Evolutionary conservation across 1,140 invertebrate species (phyloP), one percentile per base, ranked within the genome.

Genomic region (Drosophila paulistorum): DNA sequence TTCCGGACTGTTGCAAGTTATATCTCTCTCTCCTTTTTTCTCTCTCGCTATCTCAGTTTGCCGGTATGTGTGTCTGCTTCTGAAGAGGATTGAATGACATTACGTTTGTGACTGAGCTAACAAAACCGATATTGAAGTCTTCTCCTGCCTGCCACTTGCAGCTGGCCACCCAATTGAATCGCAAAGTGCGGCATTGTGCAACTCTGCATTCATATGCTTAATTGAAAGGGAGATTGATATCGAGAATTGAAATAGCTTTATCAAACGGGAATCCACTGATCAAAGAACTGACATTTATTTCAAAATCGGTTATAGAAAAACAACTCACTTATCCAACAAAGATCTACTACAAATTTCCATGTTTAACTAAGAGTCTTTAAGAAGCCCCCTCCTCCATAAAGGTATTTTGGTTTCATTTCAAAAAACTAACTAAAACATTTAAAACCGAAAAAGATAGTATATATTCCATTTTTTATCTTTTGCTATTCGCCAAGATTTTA

Each of bases 161-260:
- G 39, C 37, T 62, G 39, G 60, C 11, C 60, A 62, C 39, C 42
- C 37, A 62, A 62, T 62, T 45, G 60, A 45, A 45, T 45, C 60
- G 37, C 33, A 26, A 14, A 20, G 39, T 62, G 41, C 1, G n/a
- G 60, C 39, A 62, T 62, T 62, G 60, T 62, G 9, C 35, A 62
- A 42, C n/a, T 37, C 57, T 39, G 23, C 17, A 45, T 62, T 62
- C 60, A 62, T 62, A 62, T 45, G 60, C 37, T 62, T 62, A 62
- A 62, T 62, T 62, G 39, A 62, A 62, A 30, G n/a, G 57, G 11
- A 39, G 33, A 9, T 11, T 5, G 10, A 6, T 3, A 42, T 4
- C n/a, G 13, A 23, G 3, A 51, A 23, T 20, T 23, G 45, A 51
- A 51, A 51, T 51, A 10, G 17, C 45, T 13, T 11, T 11, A 3